These are phyloP conservation scores for Acrocephalus scirpaceus DNA, from an alignment of 2,797 vertebrate species.

Conservation along the genomic window DNA sequence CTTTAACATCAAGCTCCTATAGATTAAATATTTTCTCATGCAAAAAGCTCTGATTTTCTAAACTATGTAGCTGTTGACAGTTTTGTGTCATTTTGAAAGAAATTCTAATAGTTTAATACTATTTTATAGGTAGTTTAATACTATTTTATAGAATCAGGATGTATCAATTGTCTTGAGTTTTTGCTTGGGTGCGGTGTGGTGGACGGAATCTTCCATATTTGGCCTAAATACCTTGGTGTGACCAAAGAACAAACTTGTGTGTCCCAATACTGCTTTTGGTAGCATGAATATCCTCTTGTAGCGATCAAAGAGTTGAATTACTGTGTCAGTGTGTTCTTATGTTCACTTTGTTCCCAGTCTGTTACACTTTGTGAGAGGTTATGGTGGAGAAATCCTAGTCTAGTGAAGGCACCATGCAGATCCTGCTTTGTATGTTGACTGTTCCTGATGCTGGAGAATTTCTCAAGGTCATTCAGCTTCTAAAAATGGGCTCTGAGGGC, in stretches of 20 bases:
- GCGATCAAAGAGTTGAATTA: background rate
- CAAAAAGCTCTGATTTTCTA: background rate
- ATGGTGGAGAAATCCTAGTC: background rate
- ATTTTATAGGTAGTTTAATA: background rate
- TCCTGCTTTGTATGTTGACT: background rate
- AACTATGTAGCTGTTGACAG: background rate
- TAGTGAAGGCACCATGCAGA: background rate
- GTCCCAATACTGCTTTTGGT: background rate
- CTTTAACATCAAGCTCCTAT: background rate
- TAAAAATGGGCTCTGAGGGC: background rate
- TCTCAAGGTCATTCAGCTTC: background rate
- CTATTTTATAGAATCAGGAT: background rate
- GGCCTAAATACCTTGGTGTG: background rate
- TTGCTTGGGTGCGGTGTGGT: background rate
- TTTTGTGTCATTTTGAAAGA: background rate
- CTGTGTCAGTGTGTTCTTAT: background rate
- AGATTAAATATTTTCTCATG: background rate
- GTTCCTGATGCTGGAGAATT: background rate
- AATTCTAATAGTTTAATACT: background rate
- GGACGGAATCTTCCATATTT: background rate
- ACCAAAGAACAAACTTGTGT: background rate
- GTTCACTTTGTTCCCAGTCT: background rate
- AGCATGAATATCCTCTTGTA: background rate
- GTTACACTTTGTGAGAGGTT: background rate
- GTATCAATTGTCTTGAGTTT: rapidly evolving